These are phyloP conservation scores for Polymixis flavicincta DNA, from an alignment of 2,888 invertebrate genomes.

Conservation along the genomic window DNA sequence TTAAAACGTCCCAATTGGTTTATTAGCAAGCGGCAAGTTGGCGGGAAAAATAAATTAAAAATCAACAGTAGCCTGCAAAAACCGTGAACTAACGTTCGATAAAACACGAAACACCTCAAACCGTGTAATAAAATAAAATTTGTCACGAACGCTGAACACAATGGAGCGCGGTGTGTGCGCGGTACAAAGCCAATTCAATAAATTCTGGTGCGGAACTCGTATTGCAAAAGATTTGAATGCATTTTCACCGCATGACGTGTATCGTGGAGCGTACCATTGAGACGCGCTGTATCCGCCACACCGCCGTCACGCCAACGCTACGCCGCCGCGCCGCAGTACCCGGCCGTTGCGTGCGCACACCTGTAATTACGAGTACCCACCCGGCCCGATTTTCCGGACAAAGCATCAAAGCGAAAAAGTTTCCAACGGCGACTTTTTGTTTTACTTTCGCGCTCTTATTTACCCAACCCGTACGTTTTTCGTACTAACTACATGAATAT, in stretches of 20 bases:
- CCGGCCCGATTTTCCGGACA: slow-evolving; percentile 70
- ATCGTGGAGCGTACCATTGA: slow-evolving; percentile 60
- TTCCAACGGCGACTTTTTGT: slow-evolving; percentile 63
- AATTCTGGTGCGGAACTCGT: slow-evolving; percentile 80
- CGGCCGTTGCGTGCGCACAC: slow-evolving; percentile 62
- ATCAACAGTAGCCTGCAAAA: slow-evolving; percentile 41
- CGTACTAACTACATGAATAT: slow-evolving; percentile 17
- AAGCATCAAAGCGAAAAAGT: slow-evolving; percentile 73
- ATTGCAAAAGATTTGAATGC: slow-evolving; percentile 85
- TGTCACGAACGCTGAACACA: slow-evolving; percentile 80
- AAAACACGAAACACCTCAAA: slow-evolving; percentile 65
- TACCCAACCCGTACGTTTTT: slow-evolving; percentile 45
- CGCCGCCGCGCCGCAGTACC: not conserved
- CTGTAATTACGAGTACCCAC: slow-evolving; percentile 70
- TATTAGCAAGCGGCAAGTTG: slow-evolving; percentile 10
- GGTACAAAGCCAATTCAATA: slow-evolving; percentile 86
- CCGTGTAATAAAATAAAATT: slow-evolving; percentile 78
- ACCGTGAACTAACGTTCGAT: slow-evolving; percentile 56
- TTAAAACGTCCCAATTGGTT: slow-evolving; percentile 38
- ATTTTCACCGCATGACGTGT: slow-evolving; percentile 79
- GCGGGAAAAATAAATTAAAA: slow-evolving; percentile 35
- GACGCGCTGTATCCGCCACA: slow-evolving; percentile 47
- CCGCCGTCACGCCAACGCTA: slow-evolving; percentile 29
- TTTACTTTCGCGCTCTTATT: slow-evolving; percentile 53
- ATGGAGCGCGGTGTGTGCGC: slow-evolving; percentile 77